Conservation (phyloP, 2,113 vertebrate genomes). For the Phyllostomus discolor region DNA sequence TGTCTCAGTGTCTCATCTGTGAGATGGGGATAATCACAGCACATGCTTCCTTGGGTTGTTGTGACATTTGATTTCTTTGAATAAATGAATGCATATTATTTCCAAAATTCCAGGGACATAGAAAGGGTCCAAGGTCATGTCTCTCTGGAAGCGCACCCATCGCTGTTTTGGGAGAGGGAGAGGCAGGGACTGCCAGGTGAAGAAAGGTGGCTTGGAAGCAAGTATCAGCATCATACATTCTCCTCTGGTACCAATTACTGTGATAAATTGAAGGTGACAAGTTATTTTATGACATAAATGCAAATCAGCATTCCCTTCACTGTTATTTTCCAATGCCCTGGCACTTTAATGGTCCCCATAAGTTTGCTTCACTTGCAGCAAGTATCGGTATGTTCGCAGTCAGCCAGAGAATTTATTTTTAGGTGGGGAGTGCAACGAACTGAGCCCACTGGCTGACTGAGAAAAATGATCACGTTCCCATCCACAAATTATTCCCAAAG, state of each 20-base stretch:
- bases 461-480: slow-evolving; percentile 69
- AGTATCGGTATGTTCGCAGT: slow-evolving; percentile 63
- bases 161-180: slow-evolving; percentile 19
- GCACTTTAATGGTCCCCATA: slow-evolving; percentile 75
- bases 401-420: slow-evolving; percentile 76
- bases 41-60: not conserved
- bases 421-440: slow-evolving; percentile 71
- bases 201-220: slow-evolving; percentile 65
- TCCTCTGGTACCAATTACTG: slow-evolving; percentile 71
- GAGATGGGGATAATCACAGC: not conserved
- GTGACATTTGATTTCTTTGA: not conserved
- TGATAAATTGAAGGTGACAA: slow-evolving; percentile 58
- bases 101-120: not conserved
- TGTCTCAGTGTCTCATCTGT: not conserved
- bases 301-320: slow-evolving; percentile 70
- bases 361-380: slow-evolving; percentile 70
- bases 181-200: slow-evolving; percentile 1
- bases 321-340: slow-evolving; percentile 74
- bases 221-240: slow-evolving; percentile 59
- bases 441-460: slow-evolving; percentile 65
- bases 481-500: slow-evolving; percentile 72
- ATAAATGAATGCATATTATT: not conserved
- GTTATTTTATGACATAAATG: slow-evolving; percentile 75
- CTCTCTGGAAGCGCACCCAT: not conserved
- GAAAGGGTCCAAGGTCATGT: not conserved